phyloP scores from a whole-genome alignment of 30 jellyfish, hydroid and myxozoan species.

The Aurelia aurita region DNA sequence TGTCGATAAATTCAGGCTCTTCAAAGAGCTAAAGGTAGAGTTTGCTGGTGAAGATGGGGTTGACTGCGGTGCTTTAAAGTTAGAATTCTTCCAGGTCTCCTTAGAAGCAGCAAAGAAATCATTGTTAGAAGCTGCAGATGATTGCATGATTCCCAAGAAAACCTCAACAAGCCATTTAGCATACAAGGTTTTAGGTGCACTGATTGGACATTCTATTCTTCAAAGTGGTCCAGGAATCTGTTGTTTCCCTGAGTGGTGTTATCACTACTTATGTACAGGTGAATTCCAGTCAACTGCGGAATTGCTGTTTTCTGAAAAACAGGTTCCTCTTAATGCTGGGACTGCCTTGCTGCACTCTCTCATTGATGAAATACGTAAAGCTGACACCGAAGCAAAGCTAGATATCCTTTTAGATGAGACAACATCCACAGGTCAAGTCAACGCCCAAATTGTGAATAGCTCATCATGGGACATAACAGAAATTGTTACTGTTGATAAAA shows the following conservation, averaged over 20 bases:
- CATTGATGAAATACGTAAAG: conserved; percentile 23
- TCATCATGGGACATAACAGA: conserved; percentile 45
- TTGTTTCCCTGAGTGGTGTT: conserved; percentile 20
- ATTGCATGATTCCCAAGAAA: conserved; percentile 20
- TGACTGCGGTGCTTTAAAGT: conserved; percentile 21
- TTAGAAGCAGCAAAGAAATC: conserved; percentile 5
- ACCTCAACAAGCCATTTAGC: conserved; percentile 17
- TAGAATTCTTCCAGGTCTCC: conserved; percentile 24
- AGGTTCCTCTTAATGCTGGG: conserved; percentile 36
- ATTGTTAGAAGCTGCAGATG: conserved; percentile 8
- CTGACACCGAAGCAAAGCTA: conserved; percentile 12
- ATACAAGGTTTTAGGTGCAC: conserved; percentile 24
- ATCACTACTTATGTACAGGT: conserved; percentile 15
- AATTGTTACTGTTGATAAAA: too few relatives aligned
- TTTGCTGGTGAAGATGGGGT: conserved; percentile 38
- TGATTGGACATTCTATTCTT: conserved; percentile 13
- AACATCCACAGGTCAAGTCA: conserved; percentile 40
- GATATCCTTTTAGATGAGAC: conserved; percentile 22
- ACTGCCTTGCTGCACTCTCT: conserved; percentile 34
- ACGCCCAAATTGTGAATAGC: conserved; percentile 29
- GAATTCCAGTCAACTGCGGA: conserved; percentile 33
- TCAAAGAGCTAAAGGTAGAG: conserved; percentile 33
- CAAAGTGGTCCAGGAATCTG: conserved; percentile 27
- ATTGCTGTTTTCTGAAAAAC: conserved; percentile 11
- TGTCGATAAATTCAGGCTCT: conserved; percentile 15